Conservation (phyloP, 2,888 invertebrate genomes). For the Alviniconcha strummeri region DNA sequence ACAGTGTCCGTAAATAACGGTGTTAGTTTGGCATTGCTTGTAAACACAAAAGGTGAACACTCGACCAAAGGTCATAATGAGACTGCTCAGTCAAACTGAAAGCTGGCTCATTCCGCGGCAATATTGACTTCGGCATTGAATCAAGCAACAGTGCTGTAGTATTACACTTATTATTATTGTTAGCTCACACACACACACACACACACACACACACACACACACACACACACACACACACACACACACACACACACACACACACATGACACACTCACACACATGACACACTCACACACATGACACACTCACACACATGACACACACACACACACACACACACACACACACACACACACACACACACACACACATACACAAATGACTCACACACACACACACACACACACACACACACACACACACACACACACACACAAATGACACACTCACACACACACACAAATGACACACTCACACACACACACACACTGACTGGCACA, state of each 20-base stretch:
- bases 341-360: neutral
- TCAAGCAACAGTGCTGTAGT: no score
- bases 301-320: no score
- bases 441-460: conserved; percentile 12
- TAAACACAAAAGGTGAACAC: neutral
- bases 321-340: neutral
- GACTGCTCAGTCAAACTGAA: no score
- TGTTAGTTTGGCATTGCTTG: no score
- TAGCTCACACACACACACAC: neutral
- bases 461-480: no score
- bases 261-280: neutral
- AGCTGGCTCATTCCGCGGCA: no score
- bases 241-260: neutral
- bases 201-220: neutral
- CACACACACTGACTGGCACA: neutral
- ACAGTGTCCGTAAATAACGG: no score
- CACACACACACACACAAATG: conserved; percentile 3
- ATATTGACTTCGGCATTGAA: no score
- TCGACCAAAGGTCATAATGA: neutral
- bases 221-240: neutral
- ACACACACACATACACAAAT: conserved; percentile 9
- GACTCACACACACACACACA: conserved; percentile 13
- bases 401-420: conserved; percentile 10
- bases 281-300: no score
- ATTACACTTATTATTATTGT: no score